Conservation (phyloP, 2,113 vertebrate species). For the Seriola aureovittata region DNA sequence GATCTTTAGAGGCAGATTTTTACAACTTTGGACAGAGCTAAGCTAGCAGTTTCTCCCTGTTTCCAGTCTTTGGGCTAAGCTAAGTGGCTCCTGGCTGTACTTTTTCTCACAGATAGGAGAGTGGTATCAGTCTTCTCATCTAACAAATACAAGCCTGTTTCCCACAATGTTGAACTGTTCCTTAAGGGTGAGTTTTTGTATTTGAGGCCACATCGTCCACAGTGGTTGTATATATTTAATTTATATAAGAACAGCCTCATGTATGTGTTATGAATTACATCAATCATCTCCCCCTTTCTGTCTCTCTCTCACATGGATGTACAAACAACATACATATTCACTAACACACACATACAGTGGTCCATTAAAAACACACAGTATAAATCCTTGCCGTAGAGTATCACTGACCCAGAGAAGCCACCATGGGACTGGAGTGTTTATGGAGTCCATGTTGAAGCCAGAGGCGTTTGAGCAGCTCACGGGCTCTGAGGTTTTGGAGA, state of each 20-base stretch:
- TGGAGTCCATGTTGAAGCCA: conserved; percentile 14
- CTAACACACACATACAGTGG: neutral
- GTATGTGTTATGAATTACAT: too few species aligned
- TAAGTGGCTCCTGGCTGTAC: too few species aligned
- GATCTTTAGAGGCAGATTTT: neutral
- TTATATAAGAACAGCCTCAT: too few species aligned
- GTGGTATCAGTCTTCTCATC: too few species aligned
- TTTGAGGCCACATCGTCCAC: too few species aligned
- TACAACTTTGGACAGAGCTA: neutral
- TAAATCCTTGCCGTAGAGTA: neutral
- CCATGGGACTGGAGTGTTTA: conserved; percentile 15
- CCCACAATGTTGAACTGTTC: too few species aligned
- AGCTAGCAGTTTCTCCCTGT: neutral
- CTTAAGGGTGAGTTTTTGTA: too few species aligned
- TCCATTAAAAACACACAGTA: neutral
- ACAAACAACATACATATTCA: neutral
- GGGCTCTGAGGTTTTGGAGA: conserved; percentile 27
- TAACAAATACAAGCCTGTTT: too few species aligned
- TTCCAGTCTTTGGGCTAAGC: neutral
- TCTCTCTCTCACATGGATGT: neutral
- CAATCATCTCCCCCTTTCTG: neutral
- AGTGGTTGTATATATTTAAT: too few species aligned
- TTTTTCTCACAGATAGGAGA: too few species aligned
- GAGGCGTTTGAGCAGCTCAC: conserved; percentile 7
- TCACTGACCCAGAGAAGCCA: conserved; percentile 13